phyloP scores from a whole-genome alignment of 2,113 vertebrate species.

The Peucedramus taeniatus region DNA sequence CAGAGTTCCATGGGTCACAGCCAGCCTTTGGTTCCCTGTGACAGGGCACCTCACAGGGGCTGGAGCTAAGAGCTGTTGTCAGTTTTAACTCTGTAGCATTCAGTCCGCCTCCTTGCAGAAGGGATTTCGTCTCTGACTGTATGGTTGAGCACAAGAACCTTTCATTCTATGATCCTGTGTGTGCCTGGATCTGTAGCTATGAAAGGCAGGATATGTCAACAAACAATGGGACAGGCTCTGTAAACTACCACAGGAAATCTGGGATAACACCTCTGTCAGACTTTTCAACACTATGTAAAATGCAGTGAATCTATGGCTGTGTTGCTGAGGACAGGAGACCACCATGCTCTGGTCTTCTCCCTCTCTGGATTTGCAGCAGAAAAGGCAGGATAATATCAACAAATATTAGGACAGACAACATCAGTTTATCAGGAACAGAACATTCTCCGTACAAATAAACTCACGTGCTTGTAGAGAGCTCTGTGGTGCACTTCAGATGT shows the following conservation, averaged over 20 bases:
- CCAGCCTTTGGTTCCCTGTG: accelerated
- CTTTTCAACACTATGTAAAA: too few species aligned
- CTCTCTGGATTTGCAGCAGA: not conserved
- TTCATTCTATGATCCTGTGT: not conserved
- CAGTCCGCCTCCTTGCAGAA: not conserved
- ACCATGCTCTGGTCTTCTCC: not conserved
- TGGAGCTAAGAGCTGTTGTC: not conserved
- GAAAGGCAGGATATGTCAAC: not conserved
- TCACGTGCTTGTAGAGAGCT: not conserved
- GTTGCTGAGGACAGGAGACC: too few species aligned
- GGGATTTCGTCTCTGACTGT: not conserved
- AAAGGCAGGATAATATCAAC: not conserved
- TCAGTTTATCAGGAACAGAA: not conserved
- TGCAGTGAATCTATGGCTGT: too few species aligned
- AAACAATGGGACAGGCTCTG: too few species aligned
- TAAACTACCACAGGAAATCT: not conserved
- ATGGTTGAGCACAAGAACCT: not conserved
- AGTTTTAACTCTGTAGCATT: not conserved
- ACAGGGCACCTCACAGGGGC: not conserved
- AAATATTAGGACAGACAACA: not conserved
- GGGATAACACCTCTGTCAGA: not conserved
- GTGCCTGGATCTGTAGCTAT: not conserved
- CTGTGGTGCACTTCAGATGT: not conserved
- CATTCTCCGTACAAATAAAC: not conserved
- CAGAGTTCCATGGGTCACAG: not conserved